phyloP scores from a whole-genome alignment of 2,888 invertebrate genomes.

The Polyommatus icarus region DNA sequence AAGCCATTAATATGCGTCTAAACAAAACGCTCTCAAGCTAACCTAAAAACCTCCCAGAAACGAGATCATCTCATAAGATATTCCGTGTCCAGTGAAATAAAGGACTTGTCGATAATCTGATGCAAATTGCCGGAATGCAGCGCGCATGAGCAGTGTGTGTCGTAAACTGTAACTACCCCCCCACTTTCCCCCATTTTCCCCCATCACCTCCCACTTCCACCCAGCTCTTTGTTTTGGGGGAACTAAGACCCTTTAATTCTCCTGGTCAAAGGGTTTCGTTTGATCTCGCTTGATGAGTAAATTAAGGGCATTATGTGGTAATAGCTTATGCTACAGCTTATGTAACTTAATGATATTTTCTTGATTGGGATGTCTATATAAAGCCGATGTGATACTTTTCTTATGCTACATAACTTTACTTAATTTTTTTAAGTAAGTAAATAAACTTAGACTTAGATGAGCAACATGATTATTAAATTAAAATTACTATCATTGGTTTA shows the following conservation, averaged over 20 bases:
- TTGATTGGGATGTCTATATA: background rate
- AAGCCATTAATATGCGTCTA: background rate
- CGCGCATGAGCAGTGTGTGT: constrained; percentile 74
- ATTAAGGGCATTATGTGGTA: constrained; percentile 26
- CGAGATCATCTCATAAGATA: constrained; percentile 23
- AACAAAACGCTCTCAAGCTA: background rate
- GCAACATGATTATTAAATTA: too few relatives aligned
- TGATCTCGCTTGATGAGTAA: constrained; percentile 35
- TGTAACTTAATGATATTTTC: background rate
- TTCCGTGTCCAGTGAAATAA: constrained; percentile 33
- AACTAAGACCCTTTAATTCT: constrained; percentile 76
- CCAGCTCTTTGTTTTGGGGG: constrained; percentile 72
- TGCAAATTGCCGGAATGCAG: constrained; percentile 72
- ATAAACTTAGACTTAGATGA: too few relatives aligned
- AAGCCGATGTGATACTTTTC: background rate
- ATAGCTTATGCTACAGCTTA: background rate
- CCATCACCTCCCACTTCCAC: constrained; percentile 56
- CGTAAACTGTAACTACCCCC: constrained; percentile 73
- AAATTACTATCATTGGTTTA: too few relatives aligned
- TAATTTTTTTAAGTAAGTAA: too few relatives aligned
- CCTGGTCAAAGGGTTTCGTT: constrained; percentile 58
- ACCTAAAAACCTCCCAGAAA: background rate
- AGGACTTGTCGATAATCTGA: constrained; percentile 63
- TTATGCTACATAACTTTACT: background rate
- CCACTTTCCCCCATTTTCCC: constrained; percentile 47